These are phyloP conservation scores for Empidonax traillii DNA, from an alignment of 2,113 vertebrate genomes.

Conservation along the genomic window DNA sequence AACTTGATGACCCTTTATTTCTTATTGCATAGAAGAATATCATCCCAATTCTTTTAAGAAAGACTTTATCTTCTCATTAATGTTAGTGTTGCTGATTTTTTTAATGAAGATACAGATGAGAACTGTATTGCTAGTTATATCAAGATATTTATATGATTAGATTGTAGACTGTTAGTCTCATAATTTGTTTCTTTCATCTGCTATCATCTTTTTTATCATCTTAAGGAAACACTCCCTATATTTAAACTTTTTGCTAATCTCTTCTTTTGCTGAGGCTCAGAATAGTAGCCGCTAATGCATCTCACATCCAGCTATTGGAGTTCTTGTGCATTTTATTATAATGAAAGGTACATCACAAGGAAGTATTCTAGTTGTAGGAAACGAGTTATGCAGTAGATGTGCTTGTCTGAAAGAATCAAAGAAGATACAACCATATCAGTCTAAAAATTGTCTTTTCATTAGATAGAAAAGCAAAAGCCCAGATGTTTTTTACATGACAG, in stretches of 20 bases:
- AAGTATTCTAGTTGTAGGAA: neutral
- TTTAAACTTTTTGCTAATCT: neutral
- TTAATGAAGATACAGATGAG: neutral
- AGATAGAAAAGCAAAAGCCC: neutral
- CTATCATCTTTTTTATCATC: neutral
- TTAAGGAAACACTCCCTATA: neutral
- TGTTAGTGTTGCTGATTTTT: neutral
- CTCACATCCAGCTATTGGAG: neutral
- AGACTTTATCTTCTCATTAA: neutral
- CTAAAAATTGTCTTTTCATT: neutral
- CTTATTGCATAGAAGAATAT: neutral
- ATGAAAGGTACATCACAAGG: neutral
- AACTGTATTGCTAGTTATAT: neutral
- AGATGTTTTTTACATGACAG: neutral
- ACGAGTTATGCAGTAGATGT: neutral
- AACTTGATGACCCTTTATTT: neutral
- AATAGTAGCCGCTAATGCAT: neutral
- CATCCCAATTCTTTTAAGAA: neutral
- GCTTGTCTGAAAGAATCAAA: neutral
- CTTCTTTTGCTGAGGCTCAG: neutral
- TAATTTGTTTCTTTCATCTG: neutral
- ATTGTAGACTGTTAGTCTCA: neutral
- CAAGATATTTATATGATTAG: neutral
- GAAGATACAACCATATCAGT: neutral
- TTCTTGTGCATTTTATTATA: neutral